Evolutionary conservation across 2,888 invertebrate genomes (phyloP).

Genomic region (Calephelis perditalis): DNA sequence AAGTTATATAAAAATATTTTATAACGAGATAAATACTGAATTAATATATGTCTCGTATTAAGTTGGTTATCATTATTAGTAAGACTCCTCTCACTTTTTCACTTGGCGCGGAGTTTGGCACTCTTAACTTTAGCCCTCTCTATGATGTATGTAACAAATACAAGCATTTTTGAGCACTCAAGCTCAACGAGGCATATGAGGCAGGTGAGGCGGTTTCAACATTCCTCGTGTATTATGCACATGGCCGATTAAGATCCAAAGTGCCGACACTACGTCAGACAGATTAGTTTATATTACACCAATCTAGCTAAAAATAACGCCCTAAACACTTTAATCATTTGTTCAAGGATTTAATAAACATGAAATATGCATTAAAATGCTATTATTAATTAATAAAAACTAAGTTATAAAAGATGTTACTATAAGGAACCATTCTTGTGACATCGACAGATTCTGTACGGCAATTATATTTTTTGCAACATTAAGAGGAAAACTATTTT

Average conservation of each 20-base stretch:
- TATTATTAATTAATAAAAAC: not conserved
- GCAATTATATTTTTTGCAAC: not conserved
- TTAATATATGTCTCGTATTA: no score
- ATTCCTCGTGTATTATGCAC: not conserved
- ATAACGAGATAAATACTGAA: no score
- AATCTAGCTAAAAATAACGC: constrained; percentile 1
- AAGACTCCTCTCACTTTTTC: no score
- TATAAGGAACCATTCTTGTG: not conserved
- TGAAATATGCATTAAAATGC: not conserved
- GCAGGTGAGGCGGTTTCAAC: no score
- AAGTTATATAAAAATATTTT: no score
- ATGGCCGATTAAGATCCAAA: constrained; percentile 6
- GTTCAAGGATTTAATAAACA: not conserved
- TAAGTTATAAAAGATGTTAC: not conserved
- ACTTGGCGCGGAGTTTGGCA: no score
- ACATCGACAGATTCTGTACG: not conserved
- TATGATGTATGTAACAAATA: no score
- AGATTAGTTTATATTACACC: constrained; percentile 1
- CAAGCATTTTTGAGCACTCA: no score
- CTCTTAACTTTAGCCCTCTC: no score
- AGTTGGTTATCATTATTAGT: no score
- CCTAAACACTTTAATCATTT: constrained; percentile 10
- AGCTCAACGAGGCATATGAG: no score
- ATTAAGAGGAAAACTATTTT: constrained; percentile 1
- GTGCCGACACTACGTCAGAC: constrained; percentile 6